These are phyloP conservation scores for Tetrapedia diversipes DNA, from an alignment of 2,888 invertebrate genomes.

Conservation along the genomic window DNA sequence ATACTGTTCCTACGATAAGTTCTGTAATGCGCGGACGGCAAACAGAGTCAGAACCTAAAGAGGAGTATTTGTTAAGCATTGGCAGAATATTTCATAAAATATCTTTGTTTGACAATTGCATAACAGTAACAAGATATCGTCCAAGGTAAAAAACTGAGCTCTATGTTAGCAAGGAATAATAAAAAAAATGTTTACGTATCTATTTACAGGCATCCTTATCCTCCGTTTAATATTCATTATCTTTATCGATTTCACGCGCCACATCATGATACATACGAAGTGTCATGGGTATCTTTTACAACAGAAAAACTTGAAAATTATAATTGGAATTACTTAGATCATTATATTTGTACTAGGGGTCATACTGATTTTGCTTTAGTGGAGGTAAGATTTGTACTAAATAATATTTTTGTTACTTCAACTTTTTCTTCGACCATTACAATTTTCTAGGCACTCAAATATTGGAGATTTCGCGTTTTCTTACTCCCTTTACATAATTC, in stretches of 20 bases:
- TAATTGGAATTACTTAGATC: slow-evolving; percentile 99
- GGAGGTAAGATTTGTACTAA: slow-evolving; percentile 86
- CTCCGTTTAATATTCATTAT: slow-evolving; percentile 95
- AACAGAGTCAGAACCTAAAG: slow-evolving; percentile 84
- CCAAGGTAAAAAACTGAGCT: slow-evolving; percentile 87
- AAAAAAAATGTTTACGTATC: slow-evolving; percentile 20
- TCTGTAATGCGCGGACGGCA: slow-evolving; percentile 80
- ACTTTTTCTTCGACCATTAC: slow-evolving; percentile 7
- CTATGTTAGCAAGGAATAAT: not conserved
- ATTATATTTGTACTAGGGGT: slow-evolving; percentile 97
- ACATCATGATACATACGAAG: slow-evolving; percentile 95
- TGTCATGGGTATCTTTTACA: slow-evolving; percentile 96
- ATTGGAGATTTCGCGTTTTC: slow-evolving; percentile 96
- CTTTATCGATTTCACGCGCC: slow-evolving; percentile 96
- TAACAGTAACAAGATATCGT: slow-evolving; percentile 95
- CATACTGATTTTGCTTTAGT: slow-evolving; percentile 95
- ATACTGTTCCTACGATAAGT: slow-evolving; percentile 75
- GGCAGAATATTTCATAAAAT: slow-evolving; percentile 97
- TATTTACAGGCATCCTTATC: slow-evolving; percentile 93
- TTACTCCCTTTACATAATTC: slow-evolving; percentile 92
- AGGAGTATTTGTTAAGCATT: slow-evolving; percentile 94
- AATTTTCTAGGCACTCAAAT: slow-evolving; percentile 89
- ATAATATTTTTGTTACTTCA: not conserved
- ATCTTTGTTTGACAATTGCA: slow-evolving; percentile 92
- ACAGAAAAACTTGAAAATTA: slow-evolving; percentile 97